Evolutionary conservation across 23 tunicate genomes (phyloP).

Genomic region (Oikopleura albicans): DNA sequence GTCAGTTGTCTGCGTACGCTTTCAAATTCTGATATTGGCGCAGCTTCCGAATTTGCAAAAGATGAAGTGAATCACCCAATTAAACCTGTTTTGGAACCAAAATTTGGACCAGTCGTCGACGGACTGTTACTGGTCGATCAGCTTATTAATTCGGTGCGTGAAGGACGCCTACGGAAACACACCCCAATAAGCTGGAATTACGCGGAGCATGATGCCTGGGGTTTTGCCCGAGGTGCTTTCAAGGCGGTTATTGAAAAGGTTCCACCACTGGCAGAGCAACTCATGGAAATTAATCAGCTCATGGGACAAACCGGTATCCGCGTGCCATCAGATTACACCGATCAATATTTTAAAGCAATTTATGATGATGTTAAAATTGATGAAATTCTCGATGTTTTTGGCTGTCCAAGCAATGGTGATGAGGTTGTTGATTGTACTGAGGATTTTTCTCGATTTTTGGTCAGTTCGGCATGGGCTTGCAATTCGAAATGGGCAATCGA

Average conservation of each 20-base stretch:
- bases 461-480: not conserved
- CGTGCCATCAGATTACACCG: not conserved
- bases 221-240: not conserved
- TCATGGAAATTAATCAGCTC: not conserved
- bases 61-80: too few species aligned
- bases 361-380: not conserved
- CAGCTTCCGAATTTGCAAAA: too few species aligned
- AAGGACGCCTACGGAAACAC: not conserved
- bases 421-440: not conserved
- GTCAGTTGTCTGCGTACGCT: too few species aligned
- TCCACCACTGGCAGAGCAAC: not conserved
- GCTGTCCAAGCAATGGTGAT: not conserved
- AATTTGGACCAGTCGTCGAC: not conserved
- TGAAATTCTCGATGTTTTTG: not conserved
- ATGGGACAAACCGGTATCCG: not conserved
- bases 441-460: not conserved
- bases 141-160: not conserved
- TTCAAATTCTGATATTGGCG: too few species aligned
- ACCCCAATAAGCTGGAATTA: slow-evolving; percentile 7
- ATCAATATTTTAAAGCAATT: not conserved
- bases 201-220: slow-evolving; percentile 15
- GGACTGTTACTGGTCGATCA: too few species aligned
- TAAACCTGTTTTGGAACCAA: not conserved
- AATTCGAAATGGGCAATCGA: not conserved
- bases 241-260: not conserved